Evolutionary conservation across 2,888 invertebrate species (phyloP).

Genomic region (Dicranocentrus wangi): DNA sequence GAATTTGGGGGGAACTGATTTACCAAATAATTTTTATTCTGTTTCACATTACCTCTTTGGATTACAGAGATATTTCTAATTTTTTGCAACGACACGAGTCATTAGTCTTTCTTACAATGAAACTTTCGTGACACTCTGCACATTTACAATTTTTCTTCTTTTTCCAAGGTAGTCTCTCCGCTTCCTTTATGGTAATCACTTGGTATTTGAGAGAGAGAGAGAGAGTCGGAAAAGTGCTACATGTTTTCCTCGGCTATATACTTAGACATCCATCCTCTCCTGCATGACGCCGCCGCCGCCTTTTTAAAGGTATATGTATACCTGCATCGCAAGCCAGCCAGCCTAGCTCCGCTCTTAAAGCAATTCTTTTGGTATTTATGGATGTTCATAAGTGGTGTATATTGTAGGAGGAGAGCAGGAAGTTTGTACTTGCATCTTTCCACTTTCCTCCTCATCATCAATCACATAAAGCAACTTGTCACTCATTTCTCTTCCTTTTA

Average conservation of each 20-base stretch:
- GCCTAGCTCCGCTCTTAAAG: neutral
- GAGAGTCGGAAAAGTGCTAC: too few relatives aligned
- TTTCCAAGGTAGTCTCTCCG: too few relatives aligned
- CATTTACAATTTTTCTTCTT: constrained; percentile 32
- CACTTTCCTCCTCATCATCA: constrained; percentile 56
- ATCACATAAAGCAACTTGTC: constrained; percentile 63
- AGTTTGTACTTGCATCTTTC: neutral
- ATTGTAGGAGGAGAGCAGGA: too few relatives aligned
- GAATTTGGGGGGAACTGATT: neutral
- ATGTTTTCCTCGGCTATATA: too few relatives aligned
- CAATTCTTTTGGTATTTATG: too few relatives aligned
- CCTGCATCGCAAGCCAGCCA: too few relatives aligned
- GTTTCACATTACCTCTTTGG: constrained; percentile 38
- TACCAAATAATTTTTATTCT: constrained; percentile 56
- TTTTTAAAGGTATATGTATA: too few relatives aligned
- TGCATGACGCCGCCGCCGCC: too few relatives aligned
- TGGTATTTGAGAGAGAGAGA: too few relatives aligned
- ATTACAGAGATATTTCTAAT: constrained; percentile 49
- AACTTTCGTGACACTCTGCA: constrained; percentile 38
- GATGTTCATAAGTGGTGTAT: too few relatives aligned
- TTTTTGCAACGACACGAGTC: constrained; percentile 59
- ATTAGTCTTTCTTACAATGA: constrained; percentile 57
- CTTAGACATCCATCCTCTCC: too few relatives aligned
- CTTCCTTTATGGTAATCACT: too few relatives aligned
- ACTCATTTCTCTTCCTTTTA: constrained; percentile 54